These are phyloP conservation scores for Hirtodrosophila histrioides DNA, from an alignment of 2,888 invertebrate species.

Conservation along the genomic window DNA sequence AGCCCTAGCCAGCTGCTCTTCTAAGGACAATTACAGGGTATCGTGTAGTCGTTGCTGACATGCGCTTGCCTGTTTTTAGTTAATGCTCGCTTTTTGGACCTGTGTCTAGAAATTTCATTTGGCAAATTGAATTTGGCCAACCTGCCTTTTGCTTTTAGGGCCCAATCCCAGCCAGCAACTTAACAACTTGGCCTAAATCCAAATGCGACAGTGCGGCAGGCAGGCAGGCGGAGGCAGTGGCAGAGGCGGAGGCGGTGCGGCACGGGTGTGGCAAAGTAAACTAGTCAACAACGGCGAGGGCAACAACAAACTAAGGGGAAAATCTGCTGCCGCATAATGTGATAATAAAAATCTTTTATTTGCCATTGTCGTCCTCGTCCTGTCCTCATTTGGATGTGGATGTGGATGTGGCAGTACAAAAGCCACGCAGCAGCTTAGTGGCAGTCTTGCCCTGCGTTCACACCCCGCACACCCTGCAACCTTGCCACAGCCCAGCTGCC, in stretches of 20 bases:
- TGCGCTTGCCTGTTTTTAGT: constrained; percentile 11
- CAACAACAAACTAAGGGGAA: constrained; percentile 32
- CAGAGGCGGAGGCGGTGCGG: neutral
- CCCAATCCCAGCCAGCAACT: constrained; percentile 30
- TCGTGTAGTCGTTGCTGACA: neutral
- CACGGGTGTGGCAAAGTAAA: constrained; percentile 38
- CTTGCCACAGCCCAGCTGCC: constrained; percentile 8
- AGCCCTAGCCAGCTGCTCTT: too few species aligned
- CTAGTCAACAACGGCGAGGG: constrained; percentile 26
- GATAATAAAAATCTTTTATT: constrained; percentile 79
- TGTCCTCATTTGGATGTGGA: constrained; percentile 22
- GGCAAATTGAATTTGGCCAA: constrained; percentile 75
- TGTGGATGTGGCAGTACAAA: constrained; percentile 36
- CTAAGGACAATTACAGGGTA: constrained; percentile 17
- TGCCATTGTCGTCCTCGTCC: constrained; percentile 61
- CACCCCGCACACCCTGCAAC: neutral
- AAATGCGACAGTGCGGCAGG: constrained; percentile 36
- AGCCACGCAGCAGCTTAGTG: constrained; percentile 45
- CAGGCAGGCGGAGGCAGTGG: neutral
- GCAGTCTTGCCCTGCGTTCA: constrained; percentile 4
- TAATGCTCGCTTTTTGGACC: constrained; percentile 36
- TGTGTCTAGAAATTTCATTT: constrained; percentile 68
- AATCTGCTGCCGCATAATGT: constrained; percentile 78
- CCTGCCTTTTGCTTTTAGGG: constrained; percentile 57
- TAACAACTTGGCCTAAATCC: constrained; percentile 63